A percentile compares a stretch with the other conserved stretches of the same genome.
phyloP scores from a whole-genome alignment of 2,888 invertebrate genomes.

The Carterocephalus palaemon region DNA sequence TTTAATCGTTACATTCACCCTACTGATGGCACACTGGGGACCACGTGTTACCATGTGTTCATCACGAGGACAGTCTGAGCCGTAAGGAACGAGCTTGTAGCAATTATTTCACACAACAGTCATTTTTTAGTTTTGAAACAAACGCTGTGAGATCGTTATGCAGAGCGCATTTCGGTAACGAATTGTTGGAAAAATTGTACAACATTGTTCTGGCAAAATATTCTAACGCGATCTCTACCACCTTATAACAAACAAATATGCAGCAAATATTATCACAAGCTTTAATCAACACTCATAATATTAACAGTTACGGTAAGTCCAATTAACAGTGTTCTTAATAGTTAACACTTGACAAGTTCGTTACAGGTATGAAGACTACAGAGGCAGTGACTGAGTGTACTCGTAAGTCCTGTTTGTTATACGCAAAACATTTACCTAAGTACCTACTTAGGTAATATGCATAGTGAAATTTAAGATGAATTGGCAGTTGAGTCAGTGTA shows the following conservation, averaged over 20 bases:
- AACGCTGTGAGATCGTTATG: conserved; percentile 8
- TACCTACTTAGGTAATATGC: no score
- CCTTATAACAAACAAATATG: no score
- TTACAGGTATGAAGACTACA: no score
- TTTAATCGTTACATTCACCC: conserved; percentile 78
- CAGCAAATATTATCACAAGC: no score
- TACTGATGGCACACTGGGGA: conserved; percentile 64
- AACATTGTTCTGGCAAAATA: conserved; percentile 3
- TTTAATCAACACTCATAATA: no score
- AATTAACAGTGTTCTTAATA: no score
- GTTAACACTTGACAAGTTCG: no score
- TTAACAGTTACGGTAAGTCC: no score
- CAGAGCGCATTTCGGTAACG: conserved; percentile 9
- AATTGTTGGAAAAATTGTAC: conserved; percentile 8
- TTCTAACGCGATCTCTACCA: conserved; percentile 3
- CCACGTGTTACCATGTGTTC: conserved; percentile 48
- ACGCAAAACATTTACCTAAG: no score
- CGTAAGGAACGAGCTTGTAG: conserved; percentile 14
- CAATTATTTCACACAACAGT: conserved; percentile 12
- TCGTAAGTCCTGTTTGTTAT: no score
- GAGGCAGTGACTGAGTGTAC: no score
- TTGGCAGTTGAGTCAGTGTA: neutral
- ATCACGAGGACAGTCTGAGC: conserved; percentile 25
- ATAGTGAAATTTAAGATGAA: no score
- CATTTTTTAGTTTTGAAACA: conserved; percentile 14